These are phyloP conservation scores for Mus minutoides DNA, from an alignment of 2,797 vertebrate genomes.

Conservation along the genomic window DNA sequence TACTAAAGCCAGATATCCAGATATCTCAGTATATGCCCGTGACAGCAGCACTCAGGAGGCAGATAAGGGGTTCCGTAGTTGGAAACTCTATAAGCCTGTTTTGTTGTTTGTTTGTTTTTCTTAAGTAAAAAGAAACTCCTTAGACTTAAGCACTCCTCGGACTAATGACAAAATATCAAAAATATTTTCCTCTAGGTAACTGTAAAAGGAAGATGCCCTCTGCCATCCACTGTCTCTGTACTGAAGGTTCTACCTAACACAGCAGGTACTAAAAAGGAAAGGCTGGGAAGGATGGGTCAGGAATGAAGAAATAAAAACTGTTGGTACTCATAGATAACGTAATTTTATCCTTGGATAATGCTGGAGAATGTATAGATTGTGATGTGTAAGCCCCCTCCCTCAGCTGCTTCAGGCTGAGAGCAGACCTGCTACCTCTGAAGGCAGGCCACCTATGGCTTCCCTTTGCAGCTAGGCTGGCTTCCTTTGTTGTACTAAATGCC, in stretches of 20 bases:
- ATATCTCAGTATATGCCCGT: rapidly evolving
- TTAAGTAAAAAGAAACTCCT: background rate
- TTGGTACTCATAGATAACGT: background rate
- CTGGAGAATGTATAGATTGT: background rate
- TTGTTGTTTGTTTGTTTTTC: background rate
- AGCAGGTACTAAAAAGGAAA: background rate
- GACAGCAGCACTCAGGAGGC: too few species aligned
- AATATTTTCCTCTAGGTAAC: background rate
- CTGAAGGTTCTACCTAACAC: background rate
- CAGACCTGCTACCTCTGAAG: too few species aligned
- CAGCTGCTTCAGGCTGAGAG: too few species aligned
- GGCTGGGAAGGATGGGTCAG: background rate
- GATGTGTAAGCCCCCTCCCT: too few species aligned
- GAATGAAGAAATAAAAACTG: constrained; percentile 24
- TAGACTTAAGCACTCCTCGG: background rate
- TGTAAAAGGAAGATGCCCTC: background rate
- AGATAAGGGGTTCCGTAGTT: background rate
- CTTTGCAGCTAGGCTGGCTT: too few species aligned
- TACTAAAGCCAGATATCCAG: too few species aligned
- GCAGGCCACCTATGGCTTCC: too few species aligned
- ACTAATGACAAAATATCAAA: constrained; percentile 15
- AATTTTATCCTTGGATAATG: constrained; percentile 19
- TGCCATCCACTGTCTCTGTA: background rate
- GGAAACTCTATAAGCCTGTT: background rate
- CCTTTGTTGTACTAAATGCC: too few species aligned